phyloP scores from a whole-genome alignment of 2,888 invertebrate species.

The Cerceris rybyensis region DNA sequence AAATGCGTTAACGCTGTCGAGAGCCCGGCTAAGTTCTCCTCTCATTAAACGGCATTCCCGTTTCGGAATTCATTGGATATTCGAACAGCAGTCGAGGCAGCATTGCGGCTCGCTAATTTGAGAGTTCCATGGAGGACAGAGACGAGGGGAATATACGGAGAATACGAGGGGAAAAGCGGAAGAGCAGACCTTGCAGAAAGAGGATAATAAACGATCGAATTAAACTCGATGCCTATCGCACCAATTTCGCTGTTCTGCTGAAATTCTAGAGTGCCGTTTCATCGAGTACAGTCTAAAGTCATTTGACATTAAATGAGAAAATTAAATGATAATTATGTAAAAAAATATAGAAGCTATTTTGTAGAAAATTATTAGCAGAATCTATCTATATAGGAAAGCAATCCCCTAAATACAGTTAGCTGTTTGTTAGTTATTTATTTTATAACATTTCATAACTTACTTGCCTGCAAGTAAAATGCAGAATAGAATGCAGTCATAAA shows the following conservation, averaged over 20 bases:
- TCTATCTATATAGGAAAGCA: too few species aligned
- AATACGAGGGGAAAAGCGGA: background rate
- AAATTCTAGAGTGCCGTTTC: background rate
- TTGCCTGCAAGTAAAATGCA: too few species aligned
- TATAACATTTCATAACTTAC: too few species aligned
- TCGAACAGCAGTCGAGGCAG: background rate
- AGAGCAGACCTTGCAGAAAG: background rate
- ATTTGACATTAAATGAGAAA: too few species aligned
- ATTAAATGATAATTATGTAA: too few species aligned
- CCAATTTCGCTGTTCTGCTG: conserved; percentile 8
- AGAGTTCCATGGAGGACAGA: conserved; percentile 4
- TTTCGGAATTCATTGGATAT: conserved; percentile 1
- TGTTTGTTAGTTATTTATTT: too few species aligned
- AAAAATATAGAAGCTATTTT: too few species aligned
- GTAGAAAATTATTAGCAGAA: too few species aligned
- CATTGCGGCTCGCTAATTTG: background rate
- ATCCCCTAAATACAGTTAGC: too few species aligned
- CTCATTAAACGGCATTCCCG: conserved; percentile 1
- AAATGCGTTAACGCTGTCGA: conserved; percentile 9
- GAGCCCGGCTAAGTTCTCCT: background rate
- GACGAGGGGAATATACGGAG: background rate
- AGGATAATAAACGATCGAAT: conserved; percentile 5
- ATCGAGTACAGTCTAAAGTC: background rate
- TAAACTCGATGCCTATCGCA: conserved; percentile 1
- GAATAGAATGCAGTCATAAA: too few species aligned